Conservation (phyloP, 2,113 vertebrate genomes). For the Scatophagus argus region DNA sequence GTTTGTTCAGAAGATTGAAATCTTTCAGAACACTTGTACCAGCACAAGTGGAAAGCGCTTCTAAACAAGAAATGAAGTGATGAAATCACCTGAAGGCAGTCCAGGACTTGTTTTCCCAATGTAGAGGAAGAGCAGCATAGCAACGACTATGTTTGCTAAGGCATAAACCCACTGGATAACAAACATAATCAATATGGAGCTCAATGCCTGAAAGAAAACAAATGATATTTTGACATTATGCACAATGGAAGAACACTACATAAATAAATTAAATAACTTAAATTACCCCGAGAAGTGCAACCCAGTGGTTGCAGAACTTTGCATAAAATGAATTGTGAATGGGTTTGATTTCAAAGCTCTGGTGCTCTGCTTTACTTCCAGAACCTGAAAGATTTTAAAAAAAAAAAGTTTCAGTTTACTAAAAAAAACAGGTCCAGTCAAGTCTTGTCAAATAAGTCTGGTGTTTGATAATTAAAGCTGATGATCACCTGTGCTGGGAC, state of each 20-base stretch:
- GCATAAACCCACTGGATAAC: conserved; percentile 97
- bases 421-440: background rate
- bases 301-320: conserved; percentile 91
- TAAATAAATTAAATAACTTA: no score
- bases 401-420: conserved; percentile 4
- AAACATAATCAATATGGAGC: conserved; percentile 93
- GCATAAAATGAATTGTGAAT: conserved; percentile 84
- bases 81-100: conserved; percentile 88
- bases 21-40: no score
- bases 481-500: conserved; percentile 68
- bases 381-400: conserved; percentile 75
- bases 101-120: conserved; percentile 93
- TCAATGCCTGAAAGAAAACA: conserved; percentile 83
- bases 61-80: background rate
- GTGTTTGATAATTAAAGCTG: background rate
- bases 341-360: conserved; percentile 83
- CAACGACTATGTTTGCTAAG: conserved; percentile 88
- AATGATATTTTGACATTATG: background rate
- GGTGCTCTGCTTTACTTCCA: conserved; percentile 78
- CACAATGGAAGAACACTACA: no score
- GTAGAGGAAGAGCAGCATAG: conserved; percentile 91
- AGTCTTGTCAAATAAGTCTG: background rate
- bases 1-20: no score
- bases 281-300: conserved; percentile 92
- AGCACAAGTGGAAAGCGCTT: no score